Base-by-base conservation (phyloP, 1,140 invertebrate species). In the Lethrus apterus region DNA sequence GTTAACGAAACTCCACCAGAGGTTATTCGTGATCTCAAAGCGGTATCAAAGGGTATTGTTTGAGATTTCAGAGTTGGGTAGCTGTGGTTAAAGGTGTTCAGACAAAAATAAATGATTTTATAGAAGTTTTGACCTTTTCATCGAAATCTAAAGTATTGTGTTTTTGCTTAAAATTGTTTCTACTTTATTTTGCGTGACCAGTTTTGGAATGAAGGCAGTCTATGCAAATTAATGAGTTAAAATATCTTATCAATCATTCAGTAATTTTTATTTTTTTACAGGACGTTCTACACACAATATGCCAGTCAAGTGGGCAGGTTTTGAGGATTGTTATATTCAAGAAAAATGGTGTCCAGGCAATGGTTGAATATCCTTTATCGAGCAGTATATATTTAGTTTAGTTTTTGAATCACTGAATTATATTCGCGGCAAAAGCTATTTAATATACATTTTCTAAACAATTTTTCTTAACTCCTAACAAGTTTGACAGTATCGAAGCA, bases 201-300 rank as follows among this genome's bases (percentile, higher is more conserved):
- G n/a, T 5, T 5, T 26, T 26, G 23, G 23, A 26, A 26, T 26
- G 23, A 26, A 5, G 5, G 5, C 5, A 26, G 5, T 26, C n/a
- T 26, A 26, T 26, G 23, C 5, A 26, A n/a, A 26, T 26, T n/a
- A 26, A 26, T 26, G n/a, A 26, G 5, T n/a, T 26, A 26, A 26
- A n/a, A 26, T 7, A 26, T 7, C n/a, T 7, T 7, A 26, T 7
- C 23, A 26, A 26, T 7, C n/a, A 26, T 26, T 7, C 23, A n/a
- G 5, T 26, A 26, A 7, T 26, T 26, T 41, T 41, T 23, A 1
- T 24, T 29, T 29, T 79, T 73, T 85, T 86, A 2, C 81, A 95
- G 93, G 93, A 98, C 73, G 93, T 98, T 32, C 83, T 98, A 65
- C 89, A 98, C 75, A 94, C 93, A 56, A 98, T 99, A 67, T 93